Evolutionary conservation across 2,113 vertebrate species (phyloP).

Genomic region (Elephas maximus): DNA sequence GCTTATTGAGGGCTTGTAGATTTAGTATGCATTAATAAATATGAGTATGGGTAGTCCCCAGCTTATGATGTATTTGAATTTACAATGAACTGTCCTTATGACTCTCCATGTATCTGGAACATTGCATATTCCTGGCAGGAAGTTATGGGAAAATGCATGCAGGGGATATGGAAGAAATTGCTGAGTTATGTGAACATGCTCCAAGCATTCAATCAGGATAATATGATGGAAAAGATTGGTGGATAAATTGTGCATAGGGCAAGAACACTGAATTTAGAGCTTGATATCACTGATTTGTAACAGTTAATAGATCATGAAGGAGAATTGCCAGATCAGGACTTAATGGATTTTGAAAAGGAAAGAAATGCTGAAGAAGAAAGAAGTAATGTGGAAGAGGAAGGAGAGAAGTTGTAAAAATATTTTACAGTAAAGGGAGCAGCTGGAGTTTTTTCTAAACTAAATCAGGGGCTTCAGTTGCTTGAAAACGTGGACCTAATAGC

Average conservation of each 20-base stretch:
- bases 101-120: neutral
- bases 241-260: neutral
- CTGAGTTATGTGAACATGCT: neutral
- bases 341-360: neutral
- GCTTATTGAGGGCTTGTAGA: neutral
- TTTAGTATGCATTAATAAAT: conserved; percentile 13
- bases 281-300: neutral
- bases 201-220: neutral
- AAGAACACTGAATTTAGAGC: neutral
- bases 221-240: neutral
- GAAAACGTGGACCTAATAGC: no score
- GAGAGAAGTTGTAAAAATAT: no score
- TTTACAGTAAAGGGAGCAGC: no score
- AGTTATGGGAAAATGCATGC: neutral
- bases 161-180: neutral
- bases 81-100: neutral
- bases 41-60: neutral
- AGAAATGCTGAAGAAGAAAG: neutral
- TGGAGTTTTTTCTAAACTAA: no score
- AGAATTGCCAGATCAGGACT: neutral
- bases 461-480: no score
- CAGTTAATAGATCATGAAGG: neutral
- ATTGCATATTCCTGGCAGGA: neutral
- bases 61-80: neutral
- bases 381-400: neutral